Base-by-base conservation (phyloP, 2,113 vertebrate species). In the Equus przewalskii region DNA sequence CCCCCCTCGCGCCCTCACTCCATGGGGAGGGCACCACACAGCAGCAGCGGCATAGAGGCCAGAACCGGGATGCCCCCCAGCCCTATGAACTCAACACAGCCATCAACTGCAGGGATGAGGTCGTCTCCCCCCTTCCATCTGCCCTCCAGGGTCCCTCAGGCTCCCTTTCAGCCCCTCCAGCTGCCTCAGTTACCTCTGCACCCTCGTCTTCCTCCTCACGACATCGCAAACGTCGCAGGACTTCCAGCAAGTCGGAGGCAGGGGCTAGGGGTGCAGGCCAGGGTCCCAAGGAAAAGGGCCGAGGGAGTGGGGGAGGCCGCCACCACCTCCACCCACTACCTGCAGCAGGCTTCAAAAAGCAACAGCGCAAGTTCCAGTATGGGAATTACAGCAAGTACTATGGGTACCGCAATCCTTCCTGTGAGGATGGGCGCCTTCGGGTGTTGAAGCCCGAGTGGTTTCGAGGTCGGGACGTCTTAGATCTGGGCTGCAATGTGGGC, bases 1-100 rank as follows among this genome's bases (percentile, higher is more conserved):
- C 91, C 69, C 97, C 98, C 30, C 95, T 94, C 12, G 91, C 97
- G 5, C 92, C 95, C 14, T 98, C 96, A 51, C 88, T 97, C 58
- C 94, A 73, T 0, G 96, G 96, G 89, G 97, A 98, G 89, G 93
- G 91, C n/a, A 46, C 92, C 67, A 73, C 89, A 1, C 97, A 97
- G 54, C 98, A 94, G 80, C 97, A 96, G 67, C 96, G 93, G 56
- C 96, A 56, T 10, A 72, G 86, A 78, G 84, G 94, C 93, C 97
- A 93, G 95, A 97, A 89, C 98, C 98, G 9, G 98, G 99, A 86
- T 30, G 72, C 92, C n/a, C 99, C 99, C 0, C 99, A 99, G 12
- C 99, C 99, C 22, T 99, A 99, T 67, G 99, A 99, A 97, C 99
- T 99, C 95, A 99, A 99, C 98, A 99, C 99, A 0, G 98, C 99